Percentiles rank a stretch among this genome's conserved stretches.
Conservation (phyloP, 2,888 invertebrate genomes). For the Tinea trinotella region DNA sequence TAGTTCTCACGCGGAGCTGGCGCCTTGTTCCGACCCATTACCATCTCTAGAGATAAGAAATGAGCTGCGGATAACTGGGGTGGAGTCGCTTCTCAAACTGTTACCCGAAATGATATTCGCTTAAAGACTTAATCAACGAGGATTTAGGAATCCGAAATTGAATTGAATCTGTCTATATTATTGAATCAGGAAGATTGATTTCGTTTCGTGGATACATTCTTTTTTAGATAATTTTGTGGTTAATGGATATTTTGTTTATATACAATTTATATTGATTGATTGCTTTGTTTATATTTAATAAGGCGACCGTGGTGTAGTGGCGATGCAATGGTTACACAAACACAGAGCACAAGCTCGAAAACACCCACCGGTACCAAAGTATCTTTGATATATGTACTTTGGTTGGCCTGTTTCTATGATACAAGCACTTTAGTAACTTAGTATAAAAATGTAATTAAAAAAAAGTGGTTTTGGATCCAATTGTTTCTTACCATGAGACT, state of each 20-base stretch:
- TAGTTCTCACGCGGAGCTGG: constrained; percentile 16
- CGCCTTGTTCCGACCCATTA: constrained; percentile 16
- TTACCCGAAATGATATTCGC: constrained; percentile 3
- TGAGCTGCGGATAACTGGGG: constrained; percentile 14
- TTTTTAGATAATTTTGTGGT: background rate
- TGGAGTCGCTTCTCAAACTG: constrained; percentile 6
- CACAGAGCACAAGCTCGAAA: no score
- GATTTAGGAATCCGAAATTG: constrained; percentile 3
- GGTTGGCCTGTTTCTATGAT: no score
- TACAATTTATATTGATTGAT: background rate
- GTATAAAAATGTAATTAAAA: no score
- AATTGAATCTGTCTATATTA: constrained; percentile 1
- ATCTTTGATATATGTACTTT: no score
- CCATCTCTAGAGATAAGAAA: constrained; percentile 17
- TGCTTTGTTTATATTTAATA: background rate
- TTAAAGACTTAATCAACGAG: constrained; percentile 5
- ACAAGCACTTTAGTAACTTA: background rate
- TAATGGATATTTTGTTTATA: background rate
- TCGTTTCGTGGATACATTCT: background rate
- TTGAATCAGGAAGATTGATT: constrained; percentile 8
- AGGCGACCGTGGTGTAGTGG: no score
- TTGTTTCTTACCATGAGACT: no score
- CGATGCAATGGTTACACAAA: no score
- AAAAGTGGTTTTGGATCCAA: no score
- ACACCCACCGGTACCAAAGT: no score